phyloP scores from a whole-genome alignment of 2,888 invertebrate species.

The Eupithecia tripunctaria region DNA sequence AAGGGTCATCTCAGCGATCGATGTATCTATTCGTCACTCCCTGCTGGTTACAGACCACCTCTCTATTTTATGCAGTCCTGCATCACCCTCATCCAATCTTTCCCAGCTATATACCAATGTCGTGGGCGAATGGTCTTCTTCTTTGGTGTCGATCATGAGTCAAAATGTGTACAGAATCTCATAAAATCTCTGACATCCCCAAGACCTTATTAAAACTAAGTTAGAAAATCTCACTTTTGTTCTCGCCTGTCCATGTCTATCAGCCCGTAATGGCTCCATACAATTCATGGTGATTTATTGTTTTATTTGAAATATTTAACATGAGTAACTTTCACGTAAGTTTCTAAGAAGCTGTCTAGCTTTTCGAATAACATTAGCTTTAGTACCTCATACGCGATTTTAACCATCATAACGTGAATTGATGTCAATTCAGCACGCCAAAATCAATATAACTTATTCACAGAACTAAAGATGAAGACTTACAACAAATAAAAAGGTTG shows the following conservation, averaged over 20 bases:
- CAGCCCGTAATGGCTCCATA: constrained; percentile 20
- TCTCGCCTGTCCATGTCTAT: constrained; percentile 10
- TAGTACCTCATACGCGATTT: not conserved
- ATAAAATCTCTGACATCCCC: not conserved
- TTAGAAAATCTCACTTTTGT: constrained; percentile 4
- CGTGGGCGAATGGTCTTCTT: too few species aligned
- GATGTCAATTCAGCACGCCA: too few species aligned
- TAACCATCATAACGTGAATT: not conserved
- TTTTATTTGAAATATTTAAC: constrained; percentile 9
- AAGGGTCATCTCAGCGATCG: too few species aligned
- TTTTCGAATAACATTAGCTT: not conserved
- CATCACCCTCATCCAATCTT: not conserved
- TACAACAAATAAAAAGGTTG: too few species aligned
- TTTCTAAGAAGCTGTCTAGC: constrained; percentile 18
- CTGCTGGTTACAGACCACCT: not conserved
- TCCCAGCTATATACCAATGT: too few species aligned
- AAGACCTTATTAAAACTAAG: not conserved
- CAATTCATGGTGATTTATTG: constrained; percentile 26
- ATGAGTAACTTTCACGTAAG: constrained; percentile 18
- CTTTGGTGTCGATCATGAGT: not conserved
- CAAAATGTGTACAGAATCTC: not conserved
- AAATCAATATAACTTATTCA: too few species aligned
- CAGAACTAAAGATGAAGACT: too few species aligned
- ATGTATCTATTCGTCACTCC: too few species aligned
- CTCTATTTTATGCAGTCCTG: not conserved